Base-by-base conservation (phyloP, 2,888 invertebrate genomes). In the Thera obeliscata region DNA sequence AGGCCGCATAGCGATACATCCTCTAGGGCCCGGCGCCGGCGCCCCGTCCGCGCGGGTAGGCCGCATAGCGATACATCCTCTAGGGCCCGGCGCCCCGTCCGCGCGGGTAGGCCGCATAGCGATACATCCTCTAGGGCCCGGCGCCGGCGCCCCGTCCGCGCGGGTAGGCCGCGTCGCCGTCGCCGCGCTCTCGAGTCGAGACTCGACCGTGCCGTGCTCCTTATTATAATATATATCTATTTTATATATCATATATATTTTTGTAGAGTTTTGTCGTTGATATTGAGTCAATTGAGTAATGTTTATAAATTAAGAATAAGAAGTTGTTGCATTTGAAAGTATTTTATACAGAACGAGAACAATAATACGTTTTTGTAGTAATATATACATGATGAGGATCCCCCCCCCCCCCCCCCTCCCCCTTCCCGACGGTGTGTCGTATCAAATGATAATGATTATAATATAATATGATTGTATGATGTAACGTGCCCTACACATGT, bases 291-390 rank as follows among this genome's bases (percentile, higher is more conserved):
- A 93, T 93, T 93, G 91, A 89, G 87, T 84, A 89, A 91, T 90
- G 90, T 92, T 91, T 91, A 91, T 91, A 90, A 88, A 87, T 78
- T 92, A 92, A 91, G 91, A 90, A 86, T 92, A 92, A 91, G 91
- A 89, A 89, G 90, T 93, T 93, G 92, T 93, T 93, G 93, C 93
- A 93, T 93, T 93, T 93, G 89, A 91, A 92, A 90, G 93, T 92
- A 91, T 92, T 91, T 91, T 92, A 91, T 91, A 91, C 90, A 90
- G 90, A 91, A 87, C 91, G 91, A 91, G 92, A 92, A 91, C 92
- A 92, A 92, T 91, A 91, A 91, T 88, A 88, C 87, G 90, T 91
- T 93, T 93, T 93, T 91, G 88, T 91, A 92, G 87, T 89, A 91
- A 92, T 85, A 87, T 93, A 91, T 92, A 92, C 91, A 91, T 85